Conservation (phyloP, 2,888 invertebrate species). For the Stenodera caucasica region DNA sequence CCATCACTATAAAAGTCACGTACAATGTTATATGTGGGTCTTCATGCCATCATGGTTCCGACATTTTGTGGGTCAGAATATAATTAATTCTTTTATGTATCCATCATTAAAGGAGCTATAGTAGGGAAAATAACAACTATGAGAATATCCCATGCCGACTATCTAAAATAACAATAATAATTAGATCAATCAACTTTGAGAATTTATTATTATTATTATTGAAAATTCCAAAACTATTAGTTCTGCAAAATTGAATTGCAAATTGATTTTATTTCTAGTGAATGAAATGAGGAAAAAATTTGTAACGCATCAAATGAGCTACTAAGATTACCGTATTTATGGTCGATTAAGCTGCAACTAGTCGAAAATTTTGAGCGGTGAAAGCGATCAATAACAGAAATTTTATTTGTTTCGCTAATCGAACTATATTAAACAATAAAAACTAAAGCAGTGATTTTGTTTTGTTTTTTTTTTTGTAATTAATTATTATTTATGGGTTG, state of each 20-base stretch:
- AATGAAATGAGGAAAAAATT: neutral
- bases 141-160: conserved; percentile 9
- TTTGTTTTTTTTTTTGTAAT: neutral
- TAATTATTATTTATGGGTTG: conserved; percentile 41
- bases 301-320: neutral
- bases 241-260: neutral
- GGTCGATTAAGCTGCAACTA: neutral
- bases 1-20: conserved; percentile 5
- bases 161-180: neutral
- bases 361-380: neutral
- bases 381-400: neutral
- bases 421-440: neutral
- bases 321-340: neutral
- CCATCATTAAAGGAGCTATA: neutral
- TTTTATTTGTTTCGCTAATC: neutral
- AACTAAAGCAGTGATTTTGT: neutral
- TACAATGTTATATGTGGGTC: conserved; percentile 22
- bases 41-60: conserved; percentile 20
- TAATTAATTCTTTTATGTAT: conserved; percentile 3
- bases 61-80: conserved; percentile 18
- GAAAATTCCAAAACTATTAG: too few relatives aligned
- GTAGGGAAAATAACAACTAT: neutral
- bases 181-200: conserved; percentile 6
- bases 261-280: neutral
- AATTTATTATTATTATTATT: neutral